phyloP scores from a whole-genome alignment of 2,888 invertebrate genomes.

The Rhamnusium bicolor region DNA sequence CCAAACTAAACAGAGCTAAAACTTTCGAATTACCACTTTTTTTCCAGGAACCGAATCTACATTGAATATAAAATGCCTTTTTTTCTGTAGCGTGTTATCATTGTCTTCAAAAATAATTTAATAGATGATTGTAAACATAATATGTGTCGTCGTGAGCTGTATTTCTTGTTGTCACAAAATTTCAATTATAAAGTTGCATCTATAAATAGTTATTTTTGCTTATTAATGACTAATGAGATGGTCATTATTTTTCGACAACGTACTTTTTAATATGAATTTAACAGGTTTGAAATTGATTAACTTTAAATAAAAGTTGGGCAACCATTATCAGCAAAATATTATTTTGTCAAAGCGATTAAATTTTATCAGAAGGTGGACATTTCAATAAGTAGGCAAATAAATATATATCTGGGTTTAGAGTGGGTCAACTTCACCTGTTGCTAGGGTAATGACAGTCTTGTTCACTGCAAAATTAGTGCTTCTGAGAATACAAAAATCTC shows the following conservation, averaged over 20 bases:
- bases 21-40: slow-evolving; percentile 9
- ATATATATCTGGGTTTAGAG: too few species aligned
- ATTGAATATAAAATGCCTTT: slow-evolving; percentile 7
- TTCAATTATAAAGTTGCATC: too few species aligned
- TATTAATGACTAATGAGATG: background rate
- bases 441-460: too few species aligned
- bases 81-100: background rate
- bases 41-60: slow-evolving; percentile 14
- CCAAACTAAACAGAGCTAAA: slow-evolving; percentile 13
- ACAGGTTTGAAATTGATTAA: background rate
- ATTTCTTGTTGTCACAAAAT: background rate
- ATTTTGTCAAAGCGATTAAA: background rate
- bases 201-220: too few species aligned
- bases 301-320: background rate
- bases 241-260: background rate
- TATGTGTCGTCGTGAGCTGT: background rate
- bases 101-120: background rate
- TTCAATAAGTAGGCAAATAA: background rate
- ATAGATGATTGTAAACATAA: background rate
- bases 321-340: background rate
- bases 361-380: background rate
- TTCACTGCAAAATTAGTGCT: too few species aligned
- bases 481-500: too few species aligned
- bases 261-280: background rate
- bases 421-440: too few species aligned